Base-by-base conservation (phyloP, 2,113 vertebrate species). In the Spea multiplicata region DNA sequence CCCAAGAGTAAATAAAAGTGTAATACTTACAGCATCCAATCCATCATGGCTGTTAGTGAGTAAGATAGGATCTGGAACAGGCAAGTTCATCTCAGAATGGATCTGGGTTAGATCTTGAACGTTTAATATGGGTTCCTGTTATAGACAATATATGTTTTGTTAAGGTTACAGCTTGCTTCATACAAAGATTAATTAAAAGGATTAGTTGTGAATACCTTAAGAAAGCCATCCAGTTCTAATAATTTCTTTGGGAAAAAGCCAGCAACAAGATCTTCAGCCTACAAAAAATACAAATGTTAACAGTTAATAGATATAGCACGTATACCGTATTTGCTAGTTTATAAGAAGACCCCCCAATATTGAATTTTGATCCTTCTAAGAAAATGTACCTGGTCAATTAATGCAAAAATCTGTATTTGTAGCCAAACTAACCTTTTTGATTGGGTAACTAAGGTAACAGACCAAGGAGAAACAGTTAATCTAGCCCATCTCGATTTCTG, bases 241-340 rank as follows among this genome's bases (percentile, higher is more conserved):
- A 99, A 91, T 87, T 99, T 99, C 92, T 99, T 99, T 86, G 97
- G 97, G 85, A 99, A 99, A 91, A 99, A 99, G 86, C 90, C 96
- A 66, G 97, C 96, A 76, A 99, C 97, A 85, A 99, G 90, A 82
- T 99, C 93, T 86, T 99, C 97, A 83, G 97, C 97, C 97, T 99
- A 72, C 4, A 44, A 76, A 81, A 14, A 70, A 13, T 66, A 69
- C 16, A 78, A 48, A n/a, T n/a, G 13, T 6, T 7, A 45, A 6
- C 52, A n/a, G 13, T 44, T 12, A 59, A 72, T 46, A 6, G 30
- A 30, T 30, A 30, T 30, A 30, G 1, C 30, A 30, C 30, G 4
- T 12, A 57, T 12, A 57, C 8, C 3, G 7, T 8, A 8, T 8
- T 55, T 30, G 30, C 30, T 30, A 1, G 30, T 30, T 30, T 30